Evolutionary conservation across 1,140 invertebrate species (phyloP).

Genomic region (Lasioglossum baleicum): DNA sequence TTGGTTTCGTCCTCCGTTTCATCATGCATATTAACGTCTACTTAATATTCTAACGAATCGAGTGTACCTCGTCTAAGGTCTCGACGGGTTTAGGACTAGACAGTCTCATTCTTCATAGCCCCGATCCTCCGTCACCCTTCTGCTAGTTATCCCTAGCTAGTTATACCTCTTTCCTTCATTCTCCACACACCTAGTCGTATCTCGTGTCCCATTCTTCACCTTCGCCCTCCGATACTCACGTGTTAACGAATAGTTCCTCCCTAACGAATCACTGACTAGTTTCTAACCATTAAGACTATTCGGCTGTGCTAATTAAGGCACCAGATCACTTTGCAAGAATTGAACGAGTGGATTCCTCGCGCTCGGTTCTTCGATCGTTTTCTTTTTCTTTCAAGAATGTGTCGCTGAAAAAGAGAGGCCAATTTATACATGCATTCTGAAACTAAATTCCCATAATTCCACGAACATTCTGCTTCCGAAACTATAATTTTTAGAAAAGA

Average conservation of each 20-base stretch:
- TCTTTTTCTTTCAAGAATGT: background rate
- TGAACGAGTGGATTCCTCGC: constrained; percentile 48
- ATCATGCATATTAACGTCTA: constrained; percentile 45
- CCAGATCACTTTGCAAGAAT: constrained; percentile 49
- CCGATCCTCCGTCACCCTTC: constrained; percentile 45
- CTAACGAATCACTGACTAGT: constrained; percentile 75
- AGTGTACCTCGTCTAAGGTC: constrained; percentile 62
- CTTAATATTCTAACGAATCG: constrained; percentile 61
- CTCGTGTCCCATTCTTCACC: constrained; percentile 30
- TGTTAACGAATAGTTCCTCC: constrained; percentile 46
- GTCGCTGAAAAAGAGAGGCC: background rate
- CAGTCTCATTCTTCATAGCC: constrained; percentile 72
- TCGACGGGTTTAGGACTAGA: constrained; percentile 78
- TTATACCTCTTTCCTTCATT: background rate
- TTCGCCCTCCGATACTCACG: constrained; percentile 41
- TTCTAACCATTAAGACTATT: constrained; percentile 70
- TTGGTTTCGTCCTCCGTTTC: constrained; percentile 48
- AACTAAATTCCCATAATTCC: background rate
- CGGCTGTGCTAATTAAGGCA: constrained; percentile 64
- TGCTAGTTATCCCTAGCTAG: constrained; percentile 49
- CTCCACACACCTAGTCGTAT: background rate
- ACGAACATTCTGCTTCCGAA: background rate
- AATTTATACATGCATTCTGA: background rate
- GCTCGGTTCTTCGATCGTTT: background rate
- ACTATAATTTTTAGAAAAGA: background rate